These are phyloP conservation scores for Dicrurus megarhynchus DNA, from an alignment of 2,113 vertebrate species.

Conservation along the genomic window DNA sequence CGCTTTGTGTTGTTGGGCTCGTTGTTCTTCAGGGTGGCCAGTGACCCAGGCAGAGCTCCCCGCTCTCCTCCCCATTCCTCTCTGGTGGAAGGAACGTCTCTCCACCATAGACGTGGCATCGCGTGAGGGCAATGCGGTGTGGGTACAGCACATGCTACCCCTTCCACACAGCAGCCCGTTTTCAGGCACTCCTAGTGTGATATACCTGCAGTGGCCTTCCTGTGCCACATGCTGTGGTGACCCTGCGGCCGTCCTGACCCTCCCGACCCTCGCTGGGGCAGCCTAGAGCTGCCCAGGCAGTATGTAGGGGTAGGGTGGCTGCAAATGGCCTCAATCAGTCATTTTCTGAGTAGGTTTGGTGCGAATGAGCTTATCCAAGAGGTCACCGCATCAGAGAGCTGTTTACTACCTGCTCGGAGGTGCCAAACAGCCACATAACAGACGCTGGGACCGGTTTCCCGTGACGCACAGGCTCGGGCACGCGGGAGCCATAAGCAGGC, in stretches of 20 bases:
- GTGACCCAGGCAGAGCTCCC: background rate
- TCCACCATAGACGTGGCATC: rapidly evolving
- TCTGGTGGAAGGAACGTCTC: rapidly evolving
- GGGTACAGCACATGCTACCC: no score
- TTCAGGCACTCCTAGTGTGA: background rate
- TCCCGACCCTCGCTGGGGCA: rapidly evolving
- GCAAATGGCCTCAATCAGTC: no score
- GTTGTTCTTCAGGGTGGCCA: rapidly evolving
- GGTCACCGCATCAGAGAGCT: background rate
- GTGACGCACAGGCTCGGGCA: background rate
- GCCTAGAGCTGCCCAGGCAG: background rate
- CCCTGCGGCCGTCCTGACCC: no score
- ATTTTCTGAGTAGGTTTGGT: background rate
- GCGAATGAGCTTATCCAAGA: background rate
- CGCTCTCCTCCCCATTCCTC: background rate
- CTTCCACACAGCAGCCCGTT: background rate
- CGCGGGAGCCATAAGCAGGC: background rate
- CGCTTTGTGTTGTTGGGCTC: rapidly evolving
- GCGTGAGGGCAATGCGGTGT: background rate
- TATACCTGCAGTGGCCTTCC: background rate
- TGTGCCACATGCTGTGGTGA: background rate
- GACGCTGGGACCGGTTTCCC: background rate
- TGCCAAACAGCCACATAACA: background rate
- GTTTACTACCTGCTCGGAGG: background rate
- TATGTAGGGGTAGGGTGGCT: background rate